phyloP scores from a whole-genome alignment of 1,140 invertebrate species.

The Drosophila sulfurigaster region DNA sequence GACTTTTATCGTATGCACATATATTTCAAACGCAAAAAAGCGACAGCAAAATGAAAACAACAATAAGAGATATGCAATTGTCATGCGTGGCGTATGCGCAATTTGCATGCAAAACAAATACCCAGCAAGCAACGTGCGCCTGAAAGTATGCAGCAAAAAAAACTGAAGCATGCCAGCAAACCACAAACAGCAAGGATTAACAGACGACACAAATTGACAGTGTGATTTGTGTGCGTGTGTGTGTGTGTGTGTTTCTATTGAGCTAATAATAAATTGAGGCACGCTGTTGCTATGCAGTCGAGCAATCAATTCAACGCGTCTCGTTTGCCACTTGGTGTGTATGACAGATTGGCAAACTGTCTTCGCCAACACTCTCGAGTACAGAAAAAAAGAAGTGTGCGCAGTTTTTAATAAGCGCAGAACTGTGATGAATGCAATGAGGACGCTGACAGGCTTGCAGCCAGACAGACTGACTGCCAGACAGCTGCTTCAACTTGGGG shows the following conservation, averaged over 20 bases:
- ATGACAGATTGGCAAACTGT: slow-evolving; percentile 39
- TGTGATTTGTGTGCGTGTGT: slow-evolving; percentile 6
- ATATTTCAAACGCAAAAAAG: neutral
- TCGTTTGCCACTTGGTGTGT: slow-evolving; percentile 31
- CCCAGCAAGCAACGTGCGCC: slow-evolving; percentile 27
- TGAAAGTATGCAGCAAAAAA: slow-evolving; percentile 57
- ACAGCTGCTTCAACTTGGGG: neutral
- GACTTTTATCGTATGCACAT: slow-evolving; percentile 25
- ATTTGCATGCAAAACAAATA: slow-evolving; percentile 46
- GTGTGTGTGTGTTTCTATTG: slow-evolving; percentile 6
- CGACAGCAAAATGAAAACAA: neutral
- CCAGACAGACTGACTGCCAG: neutral
- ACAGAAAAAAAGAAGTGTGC: slow-evolving; percentile 39
- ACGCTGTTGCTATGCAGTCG: slow-evolving; percentile 1
- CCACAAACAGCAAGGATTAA: slow-evolving; percentile 22
- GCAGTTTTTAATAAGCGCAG: slow-evolving; percentile 68
- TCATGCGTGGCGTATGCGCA: slow-evolving; percentile 70
- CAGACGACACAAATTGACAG: slow-evolving; percentile 22
- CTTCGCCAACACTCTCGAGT: slow-evolving; percentile 47
- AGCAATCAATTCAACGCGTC: slow-evolving; percentile 13
- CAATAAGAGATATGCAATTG: slow-evolving; percentile 32
- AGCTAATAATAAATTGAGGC: slow-evolving; percentile 45
- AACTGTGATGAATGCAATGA: slow-evolving; percentile 68
- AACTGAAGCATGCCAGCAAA: slow-evolving; percentile 12
- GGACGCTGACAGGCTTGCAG: neutral